Conservation (phyloP, 1,140 invertebrate genomes). For the Muscidifurax raptorellus region DNA sequence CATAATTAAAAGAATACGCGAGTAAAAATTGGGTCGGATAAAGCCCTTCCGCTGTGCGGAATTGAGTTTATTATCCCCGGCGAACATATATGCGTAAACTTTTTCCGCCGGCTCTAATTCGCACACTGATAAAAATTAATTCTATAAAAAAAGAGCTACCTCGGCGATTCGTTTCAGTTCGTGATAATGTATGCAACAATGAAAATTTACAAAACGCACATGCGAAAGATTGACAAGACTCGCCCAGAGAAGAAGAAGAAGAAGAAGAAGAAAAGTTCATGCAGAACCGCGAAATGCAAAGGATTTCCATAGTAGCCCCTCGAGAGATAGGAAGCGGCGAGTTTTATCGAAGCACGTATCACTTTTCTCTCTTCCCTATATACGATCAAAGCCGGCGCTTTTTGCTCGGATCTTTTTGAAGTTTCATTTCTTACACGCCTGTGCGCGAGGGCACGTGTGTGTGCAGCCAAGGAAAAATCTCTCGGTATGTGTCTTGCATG, state of each 20-base stretch:
- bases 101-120: background rate
- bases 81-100: background rate
- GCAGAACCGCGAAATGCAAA: background rate
- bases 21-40: constrained; percentile 16
- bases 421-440: background rate
- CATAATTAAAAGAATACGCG: constrained; percentile 40
- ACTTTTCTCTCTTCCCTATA: background rate
- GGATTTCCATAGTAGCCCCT: background rate
- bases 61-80: constrained; percentile 20
- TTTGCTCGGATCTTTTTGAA: background rate
- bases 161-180: too few species aligned
- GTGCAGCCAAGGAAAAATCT: background rate
- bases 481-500: background rate
- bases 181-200: too few species aligned
- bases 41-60: background rate
- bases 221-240: background rate
- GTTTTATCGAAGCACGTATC: background rate
- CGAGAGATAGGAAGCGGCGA: background rate
- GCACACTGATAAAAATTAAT: background rate
- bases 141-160: background rate
- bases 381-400: background rate
- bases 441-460: too few species aligned
- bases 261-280: background rate
- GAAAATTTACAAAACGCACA: too few species aligned
- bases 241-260: too few species aligned